Percentiles rank a stretch among this genome's conserved stretches.
phyloP scores from a whole-genome alignment of 35 echinoderm and acorn worm species.

The Holothuria glaberrima region DNA sequence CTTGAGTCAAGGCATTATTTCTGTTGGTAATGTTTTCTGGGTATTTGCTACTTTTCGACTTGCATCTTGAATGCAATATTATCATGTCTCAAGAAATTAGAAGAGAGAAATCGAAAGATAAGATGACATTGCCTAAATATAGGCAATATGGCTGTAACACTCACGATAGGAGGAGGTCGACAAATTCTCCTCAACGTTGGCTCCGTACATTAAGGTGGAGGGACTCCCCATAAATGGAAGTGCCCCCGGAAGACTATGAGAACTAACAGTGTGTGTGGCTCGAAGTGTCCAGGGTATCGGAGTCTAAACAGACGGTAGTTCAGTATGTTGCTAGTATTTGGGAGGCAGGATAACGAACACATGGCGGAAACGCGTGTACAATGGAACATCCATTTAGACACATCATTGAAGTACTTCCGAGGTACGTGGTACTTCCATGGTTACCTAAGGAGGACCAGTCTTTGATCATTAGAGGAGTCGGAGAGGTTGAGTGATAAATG shows the following conservation, averaged over 20 bases:
- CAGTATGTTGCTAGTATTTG: no score
- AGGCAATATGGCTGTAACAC: slow-evolving; percentile 25
- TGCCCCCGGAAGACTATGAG: slow-evolving; percentile 9
- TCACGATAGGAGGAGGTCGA: neutral
- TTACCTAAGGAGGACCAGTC: no score
- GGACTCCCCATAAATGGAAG: slow-evolving; percentile 61
- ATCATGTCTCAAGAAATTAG: neutral
- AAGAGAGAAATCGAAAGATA: neutral
- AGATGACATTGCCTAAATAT: slow-evolving; percentile 47
- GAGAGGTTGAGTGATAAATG: no score
- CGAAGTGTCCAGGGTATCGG: no score
- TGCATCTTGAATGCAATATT: neutral
- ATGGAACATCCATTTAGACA: no score
- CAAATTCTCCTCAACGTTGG: slow-evolving; percentile 43
- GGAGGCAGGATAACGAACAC: neutral
- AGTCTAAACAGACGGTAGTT: no score
- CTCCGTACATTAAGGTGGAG: slow-evolving; percentile 17
- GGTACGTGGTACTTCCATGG: no score
- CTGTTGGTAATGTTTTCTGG: neutral
- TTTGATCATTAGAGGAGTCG: no score
- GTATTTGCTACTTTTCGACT: neutral
- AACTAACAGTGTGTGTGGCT: neutral
- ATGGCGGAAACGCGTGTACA: neutral
- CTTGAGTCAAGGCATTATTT: neutral
- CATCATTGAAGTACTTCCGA: no score